phyloP scores from a whole-genome alignment of 2,113 vertebrate genomes.

The Actinemys pallida region DNA sequence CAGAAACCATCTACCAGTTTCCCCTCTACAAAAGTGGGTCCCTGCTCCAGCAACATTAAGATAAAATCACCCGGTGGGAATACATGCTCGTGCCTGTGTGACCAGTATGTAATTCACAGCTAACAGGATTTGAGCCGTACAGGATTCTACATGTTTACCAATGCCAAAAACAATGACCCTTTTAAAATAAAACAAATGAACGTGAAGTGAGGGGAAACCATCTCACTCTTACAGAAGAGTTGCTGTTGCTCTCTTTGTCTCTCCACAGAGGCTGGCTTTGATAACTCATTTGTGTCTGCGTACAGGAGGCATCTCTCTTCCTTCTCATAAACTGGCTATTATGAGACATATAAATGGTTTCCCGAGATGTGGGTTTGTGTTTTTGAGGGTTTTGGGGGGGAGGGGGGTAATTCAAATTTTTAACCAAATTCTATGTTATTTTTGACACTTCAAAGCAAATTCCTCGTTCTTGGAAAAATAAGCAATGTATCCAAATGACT shows the following conservation, averaged over 20 bases:
- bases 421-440: neutral
- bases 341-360: fast-evolving
- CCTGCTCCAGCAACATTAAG: fast-evolving
- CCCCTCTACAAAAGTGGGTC: neutral
- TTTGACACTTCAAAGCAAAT: slow-evolving; percentile 36
- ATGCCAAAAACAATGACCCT: slow-evolving; percentile 6
- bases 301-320: neutral
- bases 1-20: slow-evolving; percentile 9
- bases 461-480: slow-evolving; percentile 41
- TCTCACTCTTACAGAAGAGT: neutral
- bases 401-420: neutral
- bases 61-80: neutral
- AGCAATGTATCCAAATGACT: slow-evolving; percentile 56
- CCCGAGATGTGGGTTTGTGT: neutral
- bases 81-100: neutral
- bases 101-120: neutral
- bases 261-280: fast-evolving
- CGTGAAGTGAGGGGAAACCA: neutral
- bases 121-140: neutral
- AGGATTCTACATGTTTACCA: neutral
- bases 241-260: fast-evolving
- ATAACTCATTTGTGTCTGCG: neutral
- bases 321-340: neutral
- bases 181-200: neutral
- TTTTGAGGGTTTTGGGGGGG: neutral